These are phyloP conservation scores for Allacma fusca DNA, from an alignment of 2,888 invertebrate species.

Conservation along the genomic window DNA sequence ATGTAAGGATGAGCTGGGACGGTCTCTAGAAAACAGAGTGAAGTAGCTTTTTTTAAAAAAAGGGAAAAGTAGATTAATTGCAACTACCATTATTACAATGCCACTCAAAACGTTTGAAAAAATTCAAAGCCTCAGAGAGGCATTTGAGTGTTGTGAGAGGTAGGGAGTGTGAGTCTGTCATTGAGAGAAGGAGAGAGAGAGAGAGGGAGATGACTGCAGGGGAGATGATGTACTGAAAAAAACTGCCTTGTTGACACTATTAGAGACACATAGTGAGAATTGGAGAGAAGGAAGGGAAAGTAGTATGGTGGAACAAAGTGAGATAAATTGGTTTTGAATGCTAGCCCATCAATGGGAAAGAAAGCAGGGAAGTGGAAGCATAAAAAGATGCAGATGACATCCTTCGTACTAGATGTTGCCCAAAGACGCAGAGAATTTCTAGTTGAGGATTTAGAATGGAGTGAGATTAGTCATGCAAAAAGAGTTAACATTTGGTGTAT, in stretches of 20 bases:
- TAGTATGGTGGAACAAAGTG: conserved; percentile 35
- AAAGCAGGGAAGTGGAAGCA: conserved; percentile 7
- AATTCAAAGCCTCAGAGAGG: too few species aligned
- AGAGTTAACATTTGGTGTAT: conserved; percentile 27
- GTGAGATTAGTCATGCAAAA: conserved; percentile 48
- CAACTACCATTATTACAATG: not conserved
- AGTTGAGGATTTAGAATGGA: conserved; percentile 24
- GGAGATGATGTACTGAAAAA: conserved; percentile 1
- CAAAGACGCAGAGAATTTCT: conserved; percentile 7
- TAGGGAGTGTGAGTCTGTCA: not conserved
- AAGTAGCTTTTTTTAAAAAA: not conserved
- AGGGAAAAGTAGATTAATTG: conserved; percentile 6
- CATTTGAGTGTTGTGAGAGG: too few species aligned
- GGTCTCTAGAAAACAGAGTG: too few species aligned
- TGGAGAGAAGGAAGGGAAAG: not conserved
- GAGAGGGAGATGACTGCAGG: not conserved
- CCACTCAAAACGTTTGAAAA: too few species aligned
- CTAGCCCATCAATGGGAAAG: conserved; percentile 14
- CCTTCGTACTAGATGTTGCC: not conserved
- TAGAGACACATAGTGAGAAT: conserved; percentile 5
- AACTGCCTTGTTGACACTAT: conserved; percentile 39
- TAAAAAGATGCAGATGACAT: conserved; percentile 14
- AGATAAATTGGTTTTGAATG: conserved; percentile 40
- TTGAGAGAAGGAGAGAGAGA: conserved; percentile 2
- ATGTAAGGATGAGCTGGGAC: too few species aligned